These are phyloP conservation scores for Sebastes steindachneri DNA, from an alignment of 2,797 vertebrate genomes.

Conservation along the genomic window DNA sequence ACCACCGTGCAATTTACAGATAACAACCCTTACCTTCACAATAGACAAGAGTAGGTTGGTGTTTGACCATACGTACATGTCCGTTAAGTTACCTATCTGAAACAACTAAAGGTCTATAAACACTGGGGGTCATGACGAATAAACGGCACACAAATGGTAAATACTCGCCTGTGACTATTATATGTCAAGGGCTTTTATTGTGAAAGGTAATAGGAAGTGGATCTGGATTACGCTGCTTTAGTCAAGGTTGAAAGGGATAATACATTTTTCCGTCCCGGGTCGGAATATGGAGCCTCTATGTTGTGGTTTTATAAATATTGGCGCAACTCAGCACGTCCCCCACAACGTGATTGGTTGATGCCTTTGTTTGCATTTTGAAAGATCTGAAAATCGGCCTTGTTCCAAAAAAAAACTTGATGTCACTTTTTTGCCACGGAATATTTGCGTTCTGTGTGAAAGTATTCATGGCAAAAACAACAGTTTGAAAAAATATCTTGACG, in stretches of 20 bases:
- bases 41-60: neutral
- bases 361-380: no score
- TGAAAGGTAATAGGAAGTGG: no score
- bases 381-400: fast-evolving
- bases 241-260: no score
- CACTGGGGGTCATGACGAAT: fast-evolving
- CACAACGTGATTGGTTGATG: no score
- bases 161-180: no score
- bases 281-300: no score
- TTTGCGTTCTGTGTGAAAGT: no score
- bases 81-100: neutral
- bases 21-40: neutral
- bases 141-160: fast-evolving
- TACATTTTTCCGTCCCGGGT: fast-evolving
- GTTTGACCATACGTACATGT: neutral
- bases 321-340: fast-evolving
- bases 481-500: no score
- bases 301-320: no score
- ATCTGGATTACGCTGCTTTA: fast-evolving
- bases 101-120: neutral
- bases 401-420: neutral
- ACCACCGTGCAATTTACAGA: neutral
- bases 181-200: no score
- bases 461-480: no score
- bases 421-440: neutral